Evolutionary conservation across 1,140 invertebrate genomes (phyloP), one percentile per base, ranked within the genome.

Genomic region (Zaprionus capensis): DNA sequence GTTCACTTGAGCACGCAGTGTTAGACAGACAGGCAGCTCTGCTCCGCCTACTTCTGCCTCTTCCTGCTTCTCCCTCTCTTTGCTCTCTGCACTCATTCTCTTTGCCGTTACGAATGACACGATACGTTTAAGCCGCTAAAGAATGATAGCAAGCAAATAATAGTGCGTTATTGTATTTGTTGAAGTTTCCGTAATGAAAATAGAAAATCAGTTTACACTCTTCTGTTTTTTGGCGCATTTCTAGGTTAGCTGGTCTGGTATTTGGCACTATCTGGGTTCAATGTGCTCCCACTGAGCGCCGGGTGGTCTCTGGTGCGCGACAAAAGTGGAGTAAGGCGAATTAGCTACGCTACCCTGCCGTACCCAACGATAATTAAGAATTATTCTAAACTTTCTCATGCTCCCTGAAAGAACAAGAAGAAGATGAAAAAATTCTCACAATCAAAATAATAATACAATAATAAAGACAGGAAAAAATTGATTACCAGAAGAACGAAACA

Each of bases 231-330:
- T 34, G 20, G 38, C 9, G 44, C 46, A 51, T 77, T 81, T 78
- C 74, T 81, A 53, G 80, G 80, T 81, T 78, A 81, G 69, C 69
- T 82, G 80, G 53, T 38, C 31, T 73, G 67, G 73, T 82, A 82
- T 81, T 82, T 68, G 79, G 79, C 68, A 80, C 77, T 74, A 70
- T 68, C 31, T 74, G 63, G 76, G 63, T 20, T 51, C 46, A 51
- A 24, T 51, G 17, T 24, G 46, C 46, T n/a, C 41, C n/a, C n/a
- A 22, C 41, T 51, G 67, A 46, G 46, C 38, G 5, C 41, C 49
- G 57, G 68, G 68, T 63, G 68, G 58, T 53, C 55, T 26, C 26
- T 22, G 51, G 26, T 68, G 24, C 5, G 53, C 41, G 20, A 34
- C 28, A 22, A 31, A 51, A 24, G 11, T 71, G 68, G 68, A 71